phyloP scores from a whole-genome alignment of 2,113 vertebrate species.

The Halichoeres trimaculatus region DNA sequence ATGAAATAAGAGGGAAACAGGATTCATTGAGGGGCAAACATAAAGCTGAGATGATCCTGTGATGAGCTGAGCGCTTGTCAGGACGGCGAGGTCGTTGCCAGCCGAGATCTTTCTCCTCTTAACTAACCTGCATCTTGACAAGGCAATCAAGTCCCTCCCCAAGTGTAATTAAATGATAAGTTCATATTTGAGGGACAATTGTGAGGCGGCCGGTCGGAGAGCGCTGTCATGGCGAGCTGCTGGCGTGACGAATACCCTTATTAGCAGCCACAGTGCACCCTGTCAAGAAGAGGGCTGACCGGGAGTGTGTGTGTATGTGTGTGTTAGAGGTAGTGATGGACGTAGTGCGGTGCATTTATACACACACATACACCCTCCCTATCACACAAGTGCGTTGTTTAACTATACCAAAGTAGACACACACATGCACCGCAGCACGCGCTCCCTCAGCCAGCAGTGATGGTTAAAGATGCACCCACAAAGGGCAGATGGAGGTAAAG shows the following conservation, averaged over 20 bases:
- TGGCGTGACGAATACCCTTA: conserved; percentile 91
- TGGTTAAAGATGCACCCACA: conserved; percentile 76
- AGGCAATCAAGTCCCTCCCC: conserved; percentile 81
- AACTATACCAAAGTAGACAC: conserved; percentile 12
- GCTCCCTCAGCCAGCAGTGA: conserved; percentile 63
- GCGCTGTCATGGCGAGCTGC: conserved; percentile 83
- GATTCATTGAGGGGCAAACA: conserved; percentile 60
- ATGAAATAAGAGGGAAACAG: conserved; percentile 47
- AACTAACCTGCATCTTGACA: conserved; percentile 89
- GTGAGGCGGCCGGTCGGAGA: conserved; percentile 79
- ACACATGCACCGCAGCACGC: background rate
- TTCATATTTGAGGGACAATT: conserved; percentile 91
- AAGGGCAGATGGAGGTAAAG: conserved; percentile 82
- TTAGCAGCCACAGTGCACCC: conserved; percentile 86
- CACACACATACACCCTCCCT: conserved; percentile 5
- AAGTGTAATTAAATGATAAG: conserved; percentile 94
- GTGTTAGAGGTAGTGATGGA: conserved; percentile 8
- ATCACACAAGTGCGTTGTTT: conserved; percentile 25
- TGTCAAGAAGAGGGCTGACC: conserved; percentile 78
- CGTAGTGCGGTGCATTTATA: conserved; percentile 24
- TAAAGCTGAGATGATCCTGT: conserved; percentile 79
- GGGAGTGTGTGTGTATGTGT: conserved; percentile 65
- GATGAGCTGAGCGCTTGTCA: conserved; percentile 75
- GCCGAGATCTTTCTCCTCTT: conserved; percentile 85
- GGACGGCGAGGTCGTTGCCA: conserved; percentile 72